Conservation (phyloP, 2,797 vertebrate species). For the Myotis vivesi region DNA sequence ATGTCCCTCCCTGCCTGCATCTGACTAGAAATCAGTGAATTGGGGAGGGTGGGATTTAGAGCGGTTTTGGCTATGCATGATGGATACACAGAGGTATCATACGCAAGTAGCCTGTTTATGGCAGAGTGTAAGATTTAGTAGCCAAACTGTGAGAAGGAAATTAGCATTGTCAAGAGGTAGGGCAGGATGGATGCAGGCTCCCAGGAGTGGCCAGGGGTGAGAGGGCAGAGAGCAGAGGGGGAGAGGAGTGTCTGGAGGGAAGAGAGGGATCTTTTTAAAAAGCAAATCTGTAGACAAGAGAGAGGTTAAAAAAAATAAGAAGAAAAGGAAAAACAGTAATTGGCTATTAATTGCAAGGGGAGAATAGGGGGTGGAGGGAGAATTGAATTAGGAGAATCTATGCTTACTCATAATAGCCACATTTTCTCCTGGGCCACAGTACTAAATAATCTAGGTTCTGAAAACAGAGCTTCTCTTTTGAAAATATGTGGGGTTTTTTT, state of each 20-base stretch:
- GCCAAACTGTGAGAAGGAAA: conserved; percentile 43
- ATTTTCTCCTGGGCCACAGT: background rate
- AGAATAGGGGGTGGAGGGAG: background rate
- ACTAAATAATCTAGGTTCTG: conserved; percentile 11
- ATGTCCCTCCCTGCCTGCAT: conserved; percentile 4
- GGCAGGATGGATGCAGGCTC: background rate
- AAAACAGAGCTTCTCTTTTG: background rate
- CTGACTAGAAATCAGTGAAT: conserved; percentile 46
- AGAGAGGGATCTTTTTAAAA: background rate
- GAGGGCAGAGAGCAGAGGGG: background rate
- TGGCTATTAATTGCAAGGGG: conserved; percentile 1
- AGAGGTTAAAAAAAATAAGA: background rate
- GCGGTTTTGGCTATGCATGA: background rate
- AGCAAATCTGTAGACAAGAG: background rate
- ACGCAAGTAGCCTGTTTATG: background rate
- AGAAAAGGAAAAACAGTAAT: background rate
- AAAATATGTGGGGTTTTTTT: background rate
- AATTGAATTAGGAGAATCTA: conserved; percentile 20
- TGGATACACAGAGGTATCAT: conserved; percentile 16
- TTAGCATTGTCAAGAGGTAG: conserved; percentile 34
- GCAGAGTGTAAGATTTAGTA: conserved; percentile 33
- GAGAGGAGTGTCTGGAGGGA: background rate
- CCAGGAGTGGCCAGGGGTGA: background rate
- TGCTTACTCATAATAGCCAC: background rate
- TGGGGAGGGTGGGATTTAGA: background rate